These are phyloP conservation scores for Limnodromus scolopaceus DNA, from an alignment of 2,797 vertebrate genomes.

Conservation along the genomic window DNA sequence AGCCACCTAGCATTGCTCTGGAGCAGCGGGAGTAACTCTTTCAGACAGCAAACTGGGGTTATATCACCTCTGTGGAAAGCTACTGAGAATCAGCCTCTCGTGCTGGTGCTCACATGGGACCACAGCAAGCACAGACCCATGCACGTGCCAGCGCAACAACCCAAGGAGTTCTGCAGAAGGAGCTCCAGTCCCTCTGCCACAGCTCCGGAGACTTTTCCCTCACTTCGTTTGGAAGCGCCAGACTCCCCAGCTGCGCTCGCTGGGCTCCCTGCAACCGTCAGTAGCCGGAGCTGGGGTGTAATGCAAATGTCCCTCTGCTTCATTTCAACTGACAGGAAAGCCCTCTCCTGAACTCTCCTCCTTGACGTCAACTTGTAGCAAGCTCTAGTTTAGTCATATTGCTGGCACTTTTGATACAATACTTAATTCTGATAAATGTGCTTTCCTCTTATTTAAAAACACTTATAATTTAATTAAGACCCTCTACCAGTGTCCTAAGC, in stretches of 20 bases:
- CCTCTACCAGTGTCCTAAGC: background rate
- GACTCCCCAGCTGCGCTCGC: fast-evolving
- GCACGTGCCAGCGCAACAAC: fast-evolving
- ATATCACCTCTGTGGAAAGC: background rate
- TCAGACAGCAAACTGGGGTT: background rate
- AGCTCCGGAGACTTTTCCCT: background rate
- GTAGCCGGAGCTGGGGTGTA: fast-evolving
- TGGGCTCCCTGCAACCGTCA: background rate
- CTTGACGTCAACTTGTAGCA: too few relatives aligned
- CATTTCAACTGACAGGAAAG: background rate
- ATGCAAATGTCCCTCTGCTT: background rate
- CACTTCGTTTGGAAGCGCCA: background rate
- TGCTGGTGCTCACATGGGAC: fast-evolving
- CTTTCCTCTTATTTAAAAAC: background rate
- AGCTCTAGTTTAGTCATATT: background rate
- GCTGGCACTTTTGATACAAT: background rate
- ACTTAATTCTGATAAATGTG: background rate
- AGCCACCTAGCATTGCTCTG: background rate
- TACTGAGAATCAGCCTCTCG: background rate
- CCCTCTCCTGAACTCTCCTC: background rate
- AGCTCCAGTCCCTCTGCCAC: fast-evolving
- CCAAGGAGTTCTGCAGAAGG: background rate
- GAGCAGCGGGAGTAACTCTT: background rate
- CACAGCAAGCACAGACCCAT: fast-evolving
- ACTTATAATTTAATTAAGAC: background rate